phyloP scores from a whole-genome alignment of 2,888 invertebrate genomes.

The Entomobrya proxima region DNA sequence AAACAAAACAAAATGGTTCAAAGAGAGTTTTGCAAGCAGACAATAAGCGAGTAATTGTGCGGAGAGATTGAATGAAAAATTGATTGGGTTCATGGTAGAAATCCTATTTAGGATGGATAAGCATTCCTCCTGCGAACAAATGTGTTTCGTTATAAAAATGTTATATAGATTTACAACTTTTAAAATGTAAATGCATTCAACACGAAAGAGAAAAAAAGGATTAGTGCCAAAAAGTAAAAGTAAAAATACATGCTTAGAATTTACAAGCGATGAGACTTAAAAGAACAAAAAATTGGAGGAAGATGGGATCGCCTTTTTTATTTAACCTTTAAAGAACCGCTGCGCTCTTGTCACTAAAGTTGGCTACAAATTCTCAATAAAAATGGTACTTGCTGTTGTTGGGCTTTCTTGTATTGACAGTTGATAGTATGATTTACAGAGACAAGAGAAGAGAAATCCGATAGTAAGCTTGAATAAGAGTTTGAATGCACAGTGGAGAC shows the following conservation, averaged over 20 bases:
- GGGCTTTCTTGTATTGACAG: no score
- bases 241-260: not conserved
- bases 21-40: not conserved
- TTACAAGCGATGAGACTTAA: not conserved
- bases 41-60: not conserved
- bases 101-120: no score
- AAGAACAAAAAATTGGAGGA: not conserved
- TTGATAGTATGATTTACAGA: no score
- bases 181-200: not conserved
- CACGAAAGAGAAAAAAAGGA: not conserved
- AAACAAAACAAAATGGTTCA: not conserved
- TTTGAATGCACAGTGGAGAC: no score
- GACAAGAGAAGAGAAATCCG: no score
- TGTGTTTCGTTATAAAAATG: no score
- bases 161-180: constrained; percentile 10
- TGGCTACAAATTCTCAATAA: not conserved
- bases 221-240: constrained; percentile 18
- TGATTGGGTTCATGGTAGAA: constrained; percentile 14
- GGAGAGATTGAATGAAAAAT: constrained; percentile 14
- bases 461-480: no score
- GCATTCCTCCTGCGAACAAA: not conserved
- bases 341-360: not conserved
- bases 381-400: no score
- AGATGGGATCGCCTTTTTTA: not conserved
- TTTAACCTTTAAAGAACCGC: constrained; percentile 19